phyloP scores from a whole-genome alignment of 2,113 vertebrate genomes.

The Hypomesus transpacificus region DNA sequence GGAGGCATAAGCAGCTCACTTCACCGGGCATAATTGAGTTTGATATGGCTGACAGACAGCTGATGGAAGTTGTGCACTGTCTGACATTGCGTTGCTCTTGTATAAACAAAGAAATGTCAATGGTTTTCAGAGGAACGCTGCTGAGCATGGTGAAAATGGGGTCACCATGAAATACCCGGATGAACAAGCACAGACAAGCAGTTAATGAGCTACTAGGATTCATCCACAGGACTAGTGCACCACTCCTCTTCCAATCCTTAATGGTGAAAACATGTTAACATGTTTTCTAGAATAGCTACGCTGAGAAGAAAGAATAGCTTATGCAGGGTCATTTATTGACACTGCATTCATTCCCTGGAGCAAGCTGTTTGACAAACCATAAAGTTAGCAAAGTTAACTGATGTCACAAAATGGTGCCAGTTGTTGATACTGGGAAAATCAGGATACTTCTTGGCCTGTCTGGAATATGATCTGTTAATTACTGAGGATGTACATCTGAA shows the following conservation, averaged over 20 bases:
- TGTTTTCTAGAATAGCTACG: constrained; percentile 9
- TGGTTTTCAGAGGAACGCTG: constrained; percentile 14
- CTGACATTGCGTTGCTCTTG: constrained; percentile 24
- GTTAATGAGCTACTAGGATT: constrained; percentile 30
- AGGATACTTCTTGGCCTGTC: no score
- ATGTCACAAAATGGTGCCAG: not conserved
- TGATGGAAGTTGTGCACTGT: constrained; percentile 29
- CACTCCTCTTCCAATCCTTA: constrained; percentile 26
- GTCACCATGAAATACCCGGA: constrained; percentile 12
- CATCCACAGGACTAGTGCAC: not conserved
- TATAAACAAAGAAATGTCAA: constrained; percentile 51
- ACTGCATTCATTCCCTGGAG: not conserved
- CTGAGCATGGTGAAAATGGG: not conserved
- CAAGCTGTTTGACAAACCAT: not conserved
- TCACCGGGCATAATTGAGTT: constrained; percentile 52
- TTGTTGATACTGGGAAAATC: not conserved
- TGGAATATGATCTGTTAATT: no score
- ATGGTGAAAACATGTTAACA: constrained; percentile 31
- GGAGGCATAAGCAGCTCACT: constrained; percentile 50
- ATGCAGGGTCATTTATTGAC: not conserved
- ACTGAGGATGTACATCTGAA: no score
- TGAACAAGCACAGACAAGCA: constrained; percentile 26
- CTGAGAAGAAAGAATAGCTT: not conserved
- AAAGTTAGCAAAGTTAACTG: not conserved
- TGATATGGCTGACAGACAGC: constrained; percentile 54